Percentiles rank a stretch among this genome's conserved stretches.
These are phyloP conservation scores for Itoplectis maculator DNA, from an alignment of 2,888 invertebrate species.

Conservation along the genomic window DNA sequence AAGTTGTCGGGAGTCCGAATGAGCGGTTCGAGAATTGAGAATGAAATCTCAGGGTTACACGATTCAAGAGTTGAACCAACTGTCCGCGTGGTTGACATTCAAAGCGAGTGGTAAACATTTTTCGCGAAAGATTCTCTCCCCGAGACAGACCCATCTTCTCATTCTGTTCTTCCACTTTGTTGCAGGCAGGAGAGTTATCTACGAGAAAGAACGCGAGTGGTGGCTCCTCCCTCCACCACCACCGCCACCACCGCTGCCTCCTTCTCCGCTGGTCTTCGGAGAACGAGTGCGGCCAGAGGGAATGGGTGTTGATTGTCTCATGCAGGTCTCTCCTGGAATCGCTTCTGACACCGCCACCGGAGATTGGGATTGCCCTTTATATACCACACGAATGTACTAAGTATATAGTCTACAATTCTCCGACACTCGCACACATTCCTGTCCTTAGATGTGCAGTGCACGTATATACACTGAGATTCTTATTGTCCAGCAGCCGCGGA, in stretches of 20 bases:
- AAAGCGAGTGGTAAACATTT: not conserved
- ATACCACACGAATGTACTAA: constrained; percentile 63
- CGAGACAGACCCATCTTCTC: not conserved
- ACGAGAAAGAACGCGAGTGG: not conserved
- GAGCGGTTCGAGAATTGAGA: too few relatives aligned
- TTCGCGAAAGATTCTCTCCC: not conserved
- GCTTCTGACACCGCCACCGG: constrained; percentile 70
- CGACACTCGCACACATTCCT: not conserved
- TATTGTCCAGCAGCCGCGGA: constrained; percentile 54
- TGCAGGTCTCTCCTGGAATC: constrained; percentile 67
- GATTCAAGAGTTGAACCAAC: not conserved
- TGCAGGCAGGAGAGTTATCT: not conserved
- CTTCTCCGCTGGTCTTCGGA: constrained; percentile 39
- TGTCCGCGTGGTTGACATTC: not conserved
- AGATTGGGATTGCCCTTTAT: constrained; percentile 72
- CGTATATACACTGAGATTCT: not conserved
- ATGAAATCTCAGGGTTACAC: not conserved
- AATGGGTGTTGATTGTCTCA: constrained; percentile 71
- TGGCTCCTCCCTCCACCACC: not conserved
- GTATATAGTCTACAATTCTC: constrained; percentile 47
- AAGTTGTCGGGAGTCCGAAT: too few relatives aligned
- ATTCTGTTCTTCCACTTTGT: not conserved
- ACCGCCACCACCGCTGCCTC: too few relatives aligned
- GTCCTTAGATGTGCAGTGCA: not conserved
- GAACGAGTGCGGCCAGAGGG: constrained; percentile 51